These are phyloP conservation scores for Coelinius sp. DNA, from an alignment of 2,888 invertebrate species.

Conservation along the genomic window DNA sequence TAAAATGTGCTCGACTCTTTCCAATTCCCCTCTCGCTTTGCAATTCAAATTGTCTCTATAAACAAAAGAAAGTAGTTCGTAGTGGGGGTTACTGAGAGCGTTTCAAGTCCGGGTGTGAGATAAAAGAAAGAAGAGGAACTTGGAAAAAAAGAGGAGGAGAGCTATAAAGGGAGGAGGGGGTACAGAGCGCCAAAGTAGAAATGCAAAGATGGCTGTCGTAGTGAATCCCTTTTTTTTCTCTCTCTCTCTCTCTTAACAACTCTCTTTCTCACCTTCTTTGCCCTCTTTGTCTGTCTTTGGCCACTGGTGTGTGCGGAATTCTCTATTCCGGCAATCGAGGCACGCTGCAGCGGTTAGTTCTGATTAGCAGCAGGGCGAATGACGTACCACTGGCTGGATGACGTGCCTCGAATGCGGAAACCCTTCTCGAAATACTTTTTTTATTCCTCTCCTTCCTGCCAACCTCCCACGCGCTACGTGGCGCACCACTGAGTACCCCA, in stretches of 20 bases:
- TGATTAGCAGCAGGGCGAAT: constrained; percentile 70
- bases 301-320: background rate
- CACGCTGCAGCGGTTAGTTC: constrained; percentile 70
- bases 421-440: background rate
- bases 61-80: constrained; percentile 44
- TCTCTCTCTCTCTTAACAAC: constrained; percentile 39
- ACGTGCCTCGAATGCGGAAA: constrained; percentile 67
- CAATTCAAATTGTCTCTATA: constrained; percentile 62
- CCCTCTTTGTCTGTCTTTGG: constrained; percentile 21
- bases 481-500: constrained; percentile 30
- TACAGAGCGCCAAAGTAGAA: constrained; percentile 46
- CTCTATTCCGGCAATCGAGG: constrained; percentile 61
- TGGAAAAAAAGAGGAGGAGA: background rate
- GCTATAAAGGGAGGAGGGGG: constrained; percentile 19
- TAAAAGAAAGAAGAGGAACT: constrained; percentile 43
- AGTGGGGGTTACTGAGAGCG: constrained; percentile 11
- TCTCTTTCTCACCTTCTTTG: no score
- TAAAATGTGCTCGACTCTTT: constrained; percentile 27
- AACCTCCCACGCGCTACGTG: constrained; percentile 15
- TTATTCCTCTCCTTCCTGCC: constrained; percentile 32
- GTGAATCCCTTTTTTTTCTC: constrained; percentile 33
- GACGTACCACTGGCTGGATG: constrained; percentile 69
- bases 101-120: constrained; percentile 32
- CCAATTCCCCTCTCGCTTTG: constrained; percentile 51
- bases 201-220: constrained; percentile 60